These are phyloP conservation scores for Puffinus mauretanicus DNA, from an alignment of 2,113 vertebrate species.

Conservation along the genomic window DNA sequence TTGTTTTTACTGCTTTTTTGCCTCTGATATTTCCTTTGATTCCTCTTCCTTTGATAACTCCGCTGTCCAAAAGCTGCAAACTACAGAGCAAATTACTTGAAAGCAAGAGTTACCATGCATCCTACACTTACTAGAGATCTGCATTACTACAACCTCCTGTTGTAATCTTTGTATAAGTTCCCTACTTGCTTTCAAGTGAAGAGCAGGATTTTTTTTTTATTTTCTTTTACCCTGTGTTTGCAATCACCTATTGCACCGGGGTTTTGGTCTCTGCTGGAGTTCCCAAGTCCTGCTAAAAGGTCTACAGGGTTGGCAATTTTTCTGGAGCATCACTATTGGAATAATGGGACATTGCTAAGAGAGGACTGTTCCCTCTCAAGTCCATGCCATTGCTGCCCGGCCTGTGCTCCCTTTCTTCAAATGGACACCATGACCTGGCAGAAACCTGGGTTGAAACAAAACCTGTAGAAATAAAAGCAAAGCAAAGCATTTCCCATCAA, in stretches of 20 bases:
- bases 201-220: fast-evolving
- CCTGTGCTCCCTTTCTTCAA: background rate
- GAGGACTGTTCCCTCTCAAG: background rate
- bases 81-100: background rate
- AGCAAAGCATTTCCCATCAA: background rate
- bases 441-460: background rate
- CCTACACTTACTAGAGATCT: background rate
- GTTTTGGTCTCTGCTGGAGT: background rate
- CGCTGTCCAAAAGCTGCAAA: background rate
- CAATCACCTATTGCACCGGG: background rate
- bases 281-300: background rate
- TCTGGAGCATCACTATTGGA: background rate
- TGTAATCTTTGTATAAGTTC: background rate
- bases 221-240: background rate
- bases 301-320: background rate
- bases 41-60: background rate
- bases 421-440: background rate
- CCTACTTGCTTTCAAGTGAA: background rate
- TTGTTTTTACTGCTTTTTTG: background rate
- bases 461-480: background rate
- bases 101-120: background rate
- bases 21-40: background rate
- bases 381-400: background rate
- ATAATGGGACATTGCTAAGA: background rate
- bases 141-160: background rate